These are phyloP conservation scores for Coranthus polyacanthus DNA, from an alignment of 2,797 vertebrate species.

Conservation along the genomic window DNA sequence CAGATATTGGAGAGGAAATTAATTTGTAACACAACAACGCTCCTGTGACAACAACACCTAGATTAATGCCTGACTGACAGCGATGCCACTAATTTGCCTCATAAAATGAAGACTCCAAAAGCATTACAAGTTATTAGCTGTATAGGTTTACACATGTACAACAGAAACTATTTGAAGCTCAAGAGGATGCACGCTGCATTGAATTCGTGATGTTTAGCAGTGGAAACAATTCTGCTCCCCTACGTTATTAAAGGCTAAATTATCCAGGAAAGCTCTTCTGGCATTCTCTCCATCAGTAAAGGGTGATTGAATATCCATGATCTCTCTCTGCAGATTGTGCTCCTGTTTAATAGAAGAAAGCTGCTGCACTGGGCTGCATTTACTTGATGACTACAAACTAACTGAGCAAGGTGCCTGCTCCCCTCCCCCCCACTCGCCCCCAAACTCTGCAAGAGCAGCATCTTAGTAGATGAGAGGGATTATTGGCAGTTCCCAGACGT, in stretches of 20 bases:
- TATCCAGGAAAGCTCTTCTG: slow-evolving; percentile 12
- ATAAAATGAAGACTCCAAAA: slow-evolving; percentile 18
- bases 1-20: slow-evolving; percentile 70
- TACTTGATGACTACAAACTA: slow-evolving; percentile 63
- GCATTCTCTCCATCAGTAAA: slow-evolving; percentile 25
- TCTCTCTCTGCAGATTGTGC: slow-evolving; percentile 45
- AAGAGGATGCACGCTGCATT: background rate
- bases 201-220: background rate
- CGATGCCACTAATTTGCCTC: slow-evolving; percentile 33
- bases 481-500: slow-evolving; percentile 78
- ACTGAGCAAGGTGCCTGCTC: slow-evolving; percentile 46
- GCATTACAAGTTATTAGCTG: slow-evolving; percentile 16
- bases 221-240: background rate
- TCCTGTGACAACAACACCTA: slow-evolving; percentile 55
- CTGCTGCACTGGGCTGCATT: slow-evolving; percentile 46
- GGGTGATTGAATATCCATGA: slow-evolving; percentile 35
- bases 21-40: slow-evolving; percentile 65
- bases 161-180: too few relatives aligned
- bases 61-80: slow-evolving; percentile 43
- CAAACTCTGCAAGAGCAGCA: slow-evolving; percentile 61
- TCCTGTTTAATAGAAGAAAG: slow-evolving; percentile 48
- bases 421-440: background rate
- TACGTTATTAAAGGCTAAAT: slow-evolving; percentile 23
- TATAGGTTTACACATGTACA: background rate
- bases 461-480: slow-evolving; percentile 73